Evolutionary conservation across 1,140 invertebrate species (phyloP), one percentile per base, ranked within the genome.

Genomic region (Cheumatopsyche charites): DNA sequence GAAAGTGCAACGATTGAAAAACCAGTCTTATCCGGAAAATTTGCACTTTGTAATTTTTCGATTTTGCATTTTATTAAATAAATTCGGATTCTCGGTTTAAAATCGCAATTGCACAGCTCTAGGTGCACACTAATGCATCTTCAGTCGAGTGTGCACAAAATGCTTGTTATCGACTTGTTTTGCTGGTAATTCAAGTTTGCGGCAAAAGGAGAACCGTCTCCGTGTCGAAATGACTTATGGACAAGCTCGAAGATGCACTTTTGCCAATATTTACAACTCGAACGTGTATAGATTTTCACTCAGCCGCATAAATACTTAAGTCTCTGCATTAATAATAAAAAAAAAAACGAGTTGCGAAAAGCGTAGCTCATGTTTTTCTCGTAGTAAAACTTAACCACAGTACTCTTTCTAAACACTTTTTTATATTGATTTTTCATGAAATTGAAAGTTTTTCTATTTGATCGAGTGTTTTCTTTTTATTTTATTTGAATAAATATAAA

Each of bases 141-240:
- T 21, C 55, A 58, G 3, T 58, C 55, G 55, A 3, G 55, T 58
- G n/a, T 52, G 47, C 43, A 42, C 43, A 47, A 47, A 47, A 47
- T 29, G 43, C 63, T 67, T 67, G 63, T 67, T 67, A 67, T 67
- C 63, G 26, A 47, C 36, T 67, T 25, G 63, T 45, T 67, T 49
- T 67, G 63, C 47, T 67, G 63, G 63, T 67, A 67, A 67, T 67
- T 67, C 47, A 47, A 67, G 63, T 67, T 67, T 67, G 26, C 25
- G 19, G 23, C 63, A 15, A 21, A 36, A 36, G 29, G 29, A 36
- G 29, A 36, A 36, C 29, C 29, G 29, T 36, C 29, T 36, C 21
- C 55, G 55, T 26, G 23, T 9, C 55, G 23, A 25, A 58, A 58
- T 58, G 55, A 58, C 11, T 58, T 58, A 58, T 58, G 17, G 23